A percentile compares a stretch with the other conserved stretches of the same genome.
These are phyloP conservation scores for Pristionchus entomophagus DNA, from an alignment of 2,888 invertebrate species.

Conservation along the genomic window DNA sequence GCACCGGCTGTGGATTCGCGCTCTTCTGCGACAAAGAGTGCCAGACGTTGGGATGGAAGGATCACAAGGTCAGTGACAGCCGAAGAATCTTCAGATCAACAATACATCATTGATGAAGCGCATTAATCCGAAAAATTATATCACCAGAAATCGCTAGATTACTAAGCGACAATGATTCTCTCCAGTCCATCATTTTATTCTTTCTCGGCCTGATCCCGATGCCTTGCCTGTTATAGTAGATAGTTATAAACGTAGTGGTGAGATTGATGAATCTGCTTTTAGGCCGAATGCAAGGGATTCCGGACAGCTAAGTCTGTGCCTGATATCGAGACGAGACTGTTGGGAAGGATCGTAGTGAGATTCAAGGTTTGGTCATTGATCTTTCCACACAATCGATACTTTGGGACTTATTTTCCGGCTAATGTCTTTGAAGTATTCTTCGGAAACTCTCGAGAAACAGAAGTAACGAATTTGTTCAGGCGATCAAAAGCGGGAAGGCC, in stretches of 20 bases:
- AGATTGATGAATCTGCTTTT: conserved; percentile 39
- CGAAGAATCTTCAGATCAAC: neutral
- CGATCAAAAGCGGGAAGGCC: conserved; percentile 68
- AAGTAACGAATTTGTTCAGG: conserved; percentile 52
- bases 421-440: neutral
- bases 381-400: neutral
- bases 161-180: too few relatives aligned
- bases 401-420: neutral
- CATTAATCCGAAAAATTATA: neutral
- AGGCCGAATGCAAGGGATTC: conserved; percentile 72
- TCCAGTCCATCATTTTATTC: too few relatives aligned
- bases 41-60: conserved; percentile 69
- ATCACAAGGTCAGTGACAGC: conserved; percentile 64
- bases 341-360: conserved; percentile 71
- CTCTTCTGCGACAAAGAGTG: conserved; percentile 71
- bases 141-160: too few relatives aligned
- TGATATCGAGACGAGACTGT: conserved; percentile 72
- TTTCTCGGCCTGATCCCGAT: too few relatives aligned
- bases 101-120: neutral
- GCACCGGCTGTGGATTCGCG: conserved; percentile 68
- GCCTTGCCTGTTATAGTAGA: too few relatives aligned
- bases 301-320: conserved; percentile 56
- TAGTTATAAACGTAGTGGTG: too few relatives aligned
- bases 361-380: conserved; percentile 59
- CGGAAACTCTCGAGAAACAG: neutral